A percentile compares a stretch with the other conserved stretches of the same genome.
Evolutionary conservation across 2,113 vertebrate species (phyloP).

Genomic region (Syrmaticus mikado): DNA sequence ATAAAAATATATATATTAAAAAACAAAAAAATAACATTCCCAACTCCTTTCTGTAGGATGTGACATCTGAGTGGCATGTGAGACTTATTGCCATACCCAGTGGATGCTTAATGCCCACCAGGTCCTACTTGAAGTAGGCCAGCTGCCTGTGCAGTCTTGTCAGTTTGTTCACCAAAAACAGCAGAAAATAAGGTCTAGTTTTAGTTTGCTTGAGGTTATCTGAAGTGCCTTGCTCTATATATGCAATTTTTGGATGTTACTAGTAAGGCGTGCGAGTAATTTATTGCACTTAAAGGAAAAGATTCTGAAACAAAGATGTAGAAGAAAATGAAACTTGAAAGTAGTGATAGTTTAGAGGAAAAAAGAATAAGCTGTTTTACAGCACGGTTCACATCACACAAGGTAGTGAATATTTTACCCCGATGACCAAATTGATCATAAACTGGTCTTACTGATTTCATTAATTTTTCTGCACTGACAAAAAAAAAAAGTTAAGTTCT

Average conservation of each 20-base stretch:
- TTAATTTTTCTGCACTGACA: not conserved
- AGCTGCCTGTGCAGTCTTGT: not conserved
- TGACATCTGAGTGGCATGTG: not conserved
- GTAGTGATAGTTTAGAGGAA: not conserved
- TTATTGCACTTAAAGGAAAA: not conserved
- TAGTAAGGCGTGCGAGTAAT: not conserved
- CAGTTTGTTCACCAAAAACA: not conserved
- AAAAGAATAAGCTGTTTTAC: not conserved
- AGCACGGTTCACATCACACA: not conserved
- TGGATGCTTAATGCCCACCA: not conserved
- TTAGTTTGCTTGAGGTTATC: not conserved
- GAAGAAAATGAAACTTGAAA: not conserved
- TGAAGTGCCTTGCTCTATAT: not conserved
- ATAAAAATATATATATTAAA: not conserved
- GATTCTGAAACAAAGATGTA: not conserved
- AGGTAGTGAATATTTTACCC: not conserved
- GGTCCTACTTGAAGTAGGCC: not conserved
- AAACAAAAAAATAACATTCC: not conserved
- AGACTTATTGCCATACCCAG: not conserved
- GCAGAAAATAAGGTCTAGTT: not conserved
- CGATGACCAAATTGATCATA: not conserved
- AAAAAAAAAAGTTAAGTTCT: not conserved
- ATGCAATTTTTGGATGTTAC: not conserved
- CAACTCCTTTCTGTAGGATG: not conserved
- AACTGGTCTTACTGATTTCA: not conserved